phyloP scores from a whole-genome alignment of 1,140 invertebrate genomes.

The Drosophila mojavensis region DNA sequence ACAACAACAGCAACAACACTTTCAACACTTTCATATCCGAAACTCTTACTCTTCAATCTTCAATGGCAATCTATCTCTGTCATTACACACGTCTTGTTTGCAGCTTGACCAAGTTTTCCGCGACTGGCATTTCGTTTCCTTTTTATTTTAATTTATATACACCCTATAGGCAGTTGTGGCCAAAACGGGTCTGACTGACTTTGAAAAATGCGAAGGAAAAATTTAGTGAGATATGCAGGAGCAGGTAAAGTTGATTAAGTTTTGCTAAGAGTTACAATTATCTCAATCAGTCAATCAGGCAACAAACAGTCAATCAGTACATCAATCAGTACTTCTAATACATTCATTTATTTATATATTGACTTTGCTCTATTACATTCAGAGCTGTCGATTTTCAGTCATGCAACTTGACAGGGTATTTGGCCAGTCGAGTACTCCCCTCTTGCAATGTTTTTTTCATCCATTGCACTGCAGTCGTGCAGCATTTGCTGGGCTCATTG shows the following conservation, averaged over 20 bases:
- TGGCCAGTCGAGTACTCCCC: not conserved
- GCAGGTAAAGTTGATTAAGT: too few relatives aligned
- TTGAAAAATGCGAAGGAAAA: too few relatives aligned
- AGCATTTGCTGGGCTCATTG: constrained; percentile 17
- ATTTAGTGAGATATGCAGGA: too few relatives aligned
- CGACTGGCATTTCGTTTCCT: constrained; percentile 71
- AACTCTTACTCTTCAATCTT: constrained; percentile 14
- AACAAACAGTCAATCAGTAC: too few relatives aligned
- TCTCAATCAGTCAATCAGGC: too few relatives aligned
- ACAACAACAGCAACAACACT: not conserved
- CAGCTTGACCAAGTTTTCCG: constrained; percentile 66
- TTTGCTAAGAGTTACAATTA: too few relatives aligned
- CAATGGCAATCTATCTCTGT: constrained; percentile 9
- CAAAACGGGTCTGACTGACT: not conserved
- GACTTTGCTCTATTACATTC: too few relatives aligned
- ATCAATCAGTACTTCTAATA: too few relatives aligned
- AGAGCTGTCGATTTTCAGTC: too few relatives aligned
- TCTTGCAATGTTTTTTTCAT: constrained; percentile 24
- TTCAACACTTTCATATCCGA: constrained; percentile 27
- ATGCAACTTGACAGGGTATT: constrained; percentile 16
- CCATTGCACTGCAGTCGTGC: constrained; percentile 17
- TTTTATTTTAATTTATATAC: constrained; percentile 33
- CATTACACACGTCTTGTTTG: constrained; percentile 41
- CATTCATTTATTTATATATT: too few relatives aligned
- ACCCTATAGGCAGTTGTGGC: constrained; percentile 2